phyloP scores from a whole-genome alignment of 2,888 invertebrate genomes.

The Drosophila nigricruria region DNA sequence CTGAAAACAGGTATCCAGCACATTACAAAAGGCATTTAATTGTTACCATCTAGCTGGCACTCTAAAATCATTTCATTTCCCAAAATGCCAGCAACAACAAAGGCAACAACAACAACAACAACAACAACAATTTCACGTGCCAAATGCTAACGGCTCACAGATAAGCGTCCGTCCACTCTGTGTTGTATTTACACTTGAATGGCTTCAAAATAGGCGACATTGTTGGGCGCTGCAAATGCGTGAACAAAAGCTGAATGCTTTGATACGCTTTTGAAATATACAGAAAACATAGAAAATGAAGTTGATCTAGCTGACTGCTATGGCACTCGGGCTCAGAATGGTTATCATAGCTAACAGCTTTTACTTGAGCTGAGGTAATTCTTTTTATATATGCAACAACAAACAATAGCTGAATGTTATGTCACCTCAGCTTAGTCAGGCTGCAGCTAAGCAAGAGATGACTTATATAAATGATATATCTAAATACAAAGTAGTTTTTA shows the following conservation, averaged over 20 bases:
- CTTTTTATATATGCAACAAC: too few relatives aligned
- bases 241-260: slow-evolving; percentile 12
- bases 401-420: neutral
- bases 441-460: too few relatives aligned
- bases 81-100: slow-evolving; percentile 31
- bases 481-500: too few relatives aligned
- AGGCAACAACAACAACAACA: slow-evolving; percentile 18
- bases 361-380: too few relatives aligned
- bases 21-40: slow-evolving; percentile 76
- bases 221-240: slow-evolving; percentile 1
- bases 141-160: slow-evolving; percentile 64
- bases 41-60: slow-evolving; percentile 66
- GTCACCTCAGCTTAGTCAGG: neutral
- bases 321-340: neutral
- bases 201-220: slow-evolving; percentile 27
- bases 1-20: slow-evolving; percentile 70
- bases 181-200: slow-evolving; percentile 16
- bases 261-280: neutral
- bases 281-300: neutral
- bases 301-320: neutral
- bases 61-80: slow-evolving; percentile 75
- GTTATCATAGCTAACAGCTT: neutral
- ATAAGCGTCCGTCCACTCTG: slow-evolving; percentile 50
- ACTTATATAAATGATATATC: too few relatives aligned
- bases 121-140: slow-evolving; percentile 51